A percentile compares a stretch with the other conserved stretches of the same genome.
These are phyloP conservation scores for Drosophila siamana DNA, from an alignment of 2,888 invertebrate genomes.

Conservation along the genomic window DNA sequence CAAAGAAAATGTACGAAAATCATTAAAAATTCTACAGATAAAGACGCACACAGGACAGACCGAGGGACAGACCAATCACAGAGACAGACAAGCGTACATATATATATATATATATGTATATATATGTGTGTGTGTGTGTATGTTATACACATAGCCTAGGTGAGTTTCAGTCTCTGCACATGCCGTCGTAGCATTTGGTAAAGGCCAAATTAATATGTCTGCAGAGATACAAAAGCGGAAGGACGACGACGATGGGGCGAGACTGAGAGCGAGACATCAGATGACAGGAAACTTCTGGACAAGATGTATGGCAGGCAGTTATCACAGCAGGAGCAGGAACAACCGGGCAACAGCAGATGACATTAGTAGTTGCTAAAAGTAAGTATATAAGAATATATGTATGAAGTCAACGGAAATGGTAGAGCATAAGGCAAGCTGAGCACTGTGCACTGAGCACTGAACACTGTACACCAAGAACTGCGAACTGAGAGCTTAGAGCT, in stretches of 20 bases:
- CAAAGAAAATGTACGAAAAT: slow-evolving; percentile 55
- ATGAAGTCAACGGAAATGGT: slow-evolving; percentile 12
- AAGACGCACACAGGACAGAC: slow-evolving; percentile 20
- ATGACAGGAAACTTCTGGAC: slow-evolving; percentile 28
- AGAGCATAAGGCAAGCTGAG: slow-evolving; percentile 16
- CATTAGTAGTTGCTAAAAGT: slow-evolving; percentile 15
- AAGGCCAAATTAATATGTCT: slow-evolving; percentile 69
- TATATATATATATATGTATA: no score
- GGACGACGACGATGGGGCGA: slow-evolving; percentile 16
- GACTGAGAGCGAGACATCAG: slow-evolving; percentile 18
- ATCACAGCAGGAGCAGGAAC: slow-evolving; percentile 11
- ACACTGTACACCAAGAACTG: neutral
- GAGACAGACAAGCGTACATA: neutral
- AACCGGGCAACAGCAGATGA: slow-evolving; percentile 6
- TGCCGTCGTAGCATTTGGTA: slow-evolving; percentile 58
- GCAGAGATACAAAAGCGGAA: slow-evolving; percentile 37
- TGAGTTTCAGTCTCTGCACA: slow-evolving; percentile 39
- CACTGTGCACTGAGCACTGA: neutral
- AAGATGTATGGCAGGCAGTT: slow-evolving; percentile 52
- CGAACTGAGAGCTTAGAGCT: slow-evolving; percentile 12
- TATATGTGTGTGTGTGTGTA: no score
- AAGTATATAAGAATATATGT: slow-evolving; percentile 8
- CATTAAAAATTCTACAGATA: slow-evolving; percentile 72
- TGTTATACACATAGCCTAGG: slow-evolving; percentile 34
- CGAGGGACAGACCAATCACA: slow-evolving; percentile 8